Evolutionary conservation across 2,888 invertebrate species (phyloP), one percentile per base, ranked within the genome.

Genomic region (Troides oblongomaculatus): DNA sequence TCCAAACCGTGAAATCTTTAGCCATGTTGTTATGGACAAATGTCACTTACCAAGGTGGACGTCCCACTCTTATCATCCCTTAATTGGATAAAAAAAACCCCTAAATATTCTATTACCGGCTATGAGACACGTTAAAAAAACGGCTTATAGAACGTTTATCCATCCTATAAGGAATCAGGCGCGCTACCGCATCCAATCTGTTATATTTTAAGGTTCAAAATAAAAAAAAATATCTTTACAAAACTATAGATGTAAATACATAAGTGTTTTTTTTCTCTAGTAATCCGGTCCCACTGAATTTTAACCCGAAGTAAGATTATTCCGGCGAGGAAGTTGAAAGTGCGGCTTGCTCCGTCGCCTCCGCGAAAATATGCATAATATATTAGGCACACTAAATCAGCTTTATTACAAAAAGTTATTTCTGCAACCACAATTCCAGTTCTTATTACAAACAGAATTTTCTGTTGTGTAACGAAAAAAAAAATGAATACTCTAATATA

Each of bases 231-330:
- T 5, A 0, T 46, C 46, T 14, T 50, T 14, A 50, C 14, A 50
- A 50, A 14, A 50, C 17, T 50, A 18, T 17, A 17, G 50, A 50
- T 3, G 17, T 50, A 18, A 14, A 50, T 50, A 17, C 17, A 18
- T 50, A 50, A 50, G 7, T 39, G 8, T 10, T 50, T 50, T 50
- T 50, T 50, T 50, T 14, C 50, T 50, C 18, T 76, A 79, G 81
- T 80, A 39, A 79, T 61, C 65, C 46, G 3, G 56, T 46, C 50
- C 30, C 64, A 46, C 50, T 73, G 79, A 79, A 84, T 81, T 81
- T 83, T 81, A 84, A 83, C 80, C 81, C 80, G 73, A 81, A 84
- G 84, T 85, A 84, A 84, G 83, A 81, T 88, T 85, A 82, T 82
- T 82, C 74, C 75, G 77, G 73, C 70, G 72, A 74, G 74, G 72